Evolutionary conservation across 2,888 invertebrate genomes (phyloP).

Genomic region (Drosophila helvetica): DNA sequence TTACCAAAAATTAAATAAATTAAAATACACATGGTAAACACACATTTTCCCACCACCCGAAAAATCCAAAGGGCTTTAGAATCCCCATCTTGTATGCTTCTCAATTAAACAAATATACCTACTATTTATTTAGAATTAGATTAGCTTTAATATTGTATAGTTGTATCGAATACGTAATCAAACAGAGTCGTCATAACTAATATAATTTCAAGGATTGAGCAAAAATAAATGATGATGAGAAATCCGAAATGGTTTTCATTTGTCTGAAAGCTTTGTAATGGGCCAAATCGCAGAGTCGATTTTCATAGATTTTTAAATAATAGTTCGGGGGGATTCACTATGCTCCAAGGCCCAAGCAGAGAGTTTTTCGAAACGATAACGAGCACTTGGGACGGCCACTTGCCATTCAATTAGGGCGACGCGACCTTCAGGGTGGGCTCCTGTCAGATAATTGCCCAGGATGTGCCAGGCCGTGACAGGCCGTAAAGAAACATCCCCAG

Average conservation of each 20-base stretch:
- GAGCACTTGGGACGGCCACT: slow-evolving; percentile 57
- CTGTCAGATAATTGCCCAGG: slow-evolving; percentile 36
- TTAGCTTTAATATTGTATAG: slow-evolving; percentile 46
- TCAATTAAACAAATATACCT: neutral
- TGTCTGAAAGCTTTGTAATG: slow-evolving; percentile 14
- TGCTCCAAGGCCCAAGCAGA: neutral
- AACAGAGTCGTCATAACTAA: slow-evolving; percentile 48
- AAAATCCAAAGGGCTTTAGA: neutral
- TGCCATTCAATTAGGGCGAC: slow-evolving; percentile 65
- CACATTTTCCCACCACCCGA: too few species aligned
- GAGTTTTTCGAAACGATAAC: slow-evolving; percentile 53
- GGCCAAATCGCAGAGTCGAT: slow-evolving; percentile 19
- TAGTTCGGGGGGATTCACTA: slow-evolving; percentile 6
- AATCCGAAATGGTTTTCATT: slow-evolving; percentile 12
- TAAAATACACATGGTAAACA: neutral
- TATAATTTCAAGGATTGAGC: slow-evolving; percentile 38
- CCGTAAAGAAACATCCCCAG: slow-evolving; percentile 33
- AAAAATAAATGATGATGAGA: slow-evolving; percentile 40
- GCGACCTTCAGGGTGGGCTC: slow-evolving; percentile 18
- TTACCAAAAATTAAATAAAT: neutral
- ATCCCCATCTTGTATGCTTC: neutral
- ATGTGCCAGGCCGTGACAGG: slow-evolving; percentile 11
- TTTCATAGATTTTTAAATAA: slow-evolving; percentile 24
- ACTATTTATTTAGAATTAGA: slow-evolving; percentile 46
- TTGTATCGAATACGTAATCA: slow-evolving; percentile 54